A percentile compares a stretch with the other conserved stretches of the same genome.
Conservation (phyloP, 2,797 vertebrate species). For the Platyrinchus mystaceus region DNA sequence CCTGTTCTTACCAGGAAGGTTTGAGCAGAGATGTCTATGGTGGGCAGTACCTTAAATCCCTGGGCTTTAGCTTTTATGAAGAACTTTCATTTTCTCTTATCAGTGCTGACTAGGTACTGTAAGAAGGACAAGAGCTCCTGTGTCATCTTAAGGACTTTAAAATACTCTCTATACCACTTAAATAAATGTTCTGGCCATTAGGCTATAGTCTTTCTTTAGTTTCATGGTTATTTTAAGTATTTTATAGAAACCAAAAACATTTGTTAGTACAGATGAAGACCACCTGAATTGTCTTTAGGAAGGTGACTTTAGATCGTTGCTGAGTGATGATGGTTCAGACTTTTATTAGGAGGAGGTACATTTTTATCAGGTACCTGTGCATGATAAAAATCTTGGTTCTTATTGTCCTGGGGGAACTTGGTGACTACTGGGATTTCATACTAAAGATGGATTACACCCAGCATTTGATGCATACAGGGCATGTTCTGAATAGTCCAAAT, state of each 20-base stretch:
- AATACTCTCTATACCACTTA: neutral
- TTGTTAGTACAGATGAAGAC: neutral
- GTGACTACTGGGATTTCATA: neutral
- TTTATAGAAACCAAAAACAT: neutral
- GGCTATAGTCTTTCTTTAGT: neutral
- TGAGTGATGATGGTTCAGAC: neutral
- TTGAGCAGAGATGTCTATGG: neutral
- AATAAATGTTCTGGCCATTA: neutral
- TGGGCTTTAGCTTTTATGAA: neutral
- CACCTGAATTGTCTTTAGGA: neutral
- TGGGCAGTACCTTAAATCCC: neutral
- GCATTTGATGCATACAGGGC: neutral
- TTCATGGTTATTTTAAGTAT: neutral
- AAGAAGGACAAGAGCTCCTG: neutral
- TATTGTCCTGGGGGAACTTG: neutral
- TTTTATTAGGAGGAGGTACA: neutral
- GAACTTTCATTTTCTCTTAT: neutral
- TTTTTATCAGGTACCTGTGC: too few species aligned
- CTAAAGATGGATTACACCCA: neutral
- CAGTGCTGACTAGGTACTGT: neutral
- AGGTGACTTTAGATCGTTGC: neutral
- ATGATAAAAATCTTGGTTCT: neutral
- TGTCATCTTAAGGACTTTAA: neutral
- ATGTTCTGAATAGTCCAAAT: neutral
- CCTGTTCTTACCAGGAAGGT: neutral